Evolutionary conservation across 2,888 invertebrate species (phyloP), one percentile per base, ranked within the genome.

Genomic region (Dryobota labecula): DNA sequence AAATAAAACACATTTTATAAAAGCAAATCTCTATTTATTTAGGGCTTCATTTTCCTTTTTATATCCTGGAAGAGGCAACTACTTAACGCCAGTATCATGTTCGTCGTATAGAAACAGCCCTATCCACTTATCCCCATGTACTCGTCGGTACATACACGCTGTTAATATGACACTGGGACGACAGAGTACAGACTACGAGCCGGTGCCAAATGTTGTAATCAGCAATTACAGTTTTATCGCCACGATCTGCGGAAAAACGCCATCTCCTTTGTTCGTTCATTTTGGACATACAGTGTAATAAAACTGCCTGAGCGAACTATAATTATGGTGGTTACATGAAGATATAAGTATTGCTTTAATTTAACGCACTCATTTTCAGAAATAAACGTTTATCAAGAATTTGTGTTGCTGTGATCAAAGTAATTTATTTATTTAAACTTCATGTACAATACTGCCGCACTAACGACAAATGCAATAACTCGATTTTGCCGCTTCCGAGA

Each of bases 221-320:
- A 73, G 69, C 73, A 45, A 73, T 76, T 73, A 73, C 69, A 69
- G n/a, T 58, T 69, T 76, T 76, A 73, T 73, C 73, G 76, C 69
- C 36, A 45, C 45, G 57, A 73, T 73, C 58, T 73, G 58, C 68
- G 69, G 57, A 76, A 73, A 76, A 73, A 73, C 33, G 57, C 76
- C 51, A 69, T 73, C 38, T 51, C 18, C 56, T 76, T 76, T 73
- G 69, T 69, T 68, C 73, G 20, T 73, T 73, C 51, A 76, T 76
- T 73, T 73, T 58, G 51, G 51, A 24, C 68, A 30, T 20, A 57
- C 20, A 36, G 36, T 36, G 45, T 73, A 51, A 76, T 73, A 68
- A 76, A 68, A 38, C 76, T 58, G 51, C 24, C 30, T 24, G 30
- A 30, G 11, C 6, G n/a, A 66, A 57, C 49, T 76, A 38, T 76